These are phyloP conservation scores for Cyprinodon variegatus DNA, from an alignment of 2,113 vertebrate species.

Conservation along the genomic window DNA sequence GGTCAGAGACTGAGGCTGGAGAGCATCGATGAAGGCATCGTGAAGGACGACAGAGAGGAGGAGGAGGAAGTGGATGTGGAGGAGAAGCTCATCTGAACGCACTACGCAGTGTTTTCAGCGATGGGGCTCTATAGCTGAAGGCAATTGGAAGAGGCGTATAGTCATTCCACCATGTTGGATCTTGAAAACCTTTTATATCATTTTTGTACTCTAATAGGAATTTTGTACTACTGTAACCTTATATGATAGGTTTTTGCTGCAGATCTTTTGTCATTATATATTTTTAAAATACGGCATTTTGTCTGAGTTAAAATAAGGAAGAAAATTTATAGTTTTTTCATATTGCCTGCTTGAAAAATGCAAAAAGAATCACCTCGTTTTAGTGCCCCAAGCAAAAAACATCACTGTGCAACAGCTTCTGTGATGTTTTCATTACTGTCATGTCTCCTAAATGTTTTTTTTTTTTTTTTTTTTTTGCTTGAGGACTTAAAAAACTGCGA, in stretches of 20 bases:
- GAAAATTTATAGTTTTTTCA: neutral
- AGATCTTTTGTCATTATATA: conserved; percentile 16
- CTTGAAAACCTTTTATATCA: conserved; percentile 25
- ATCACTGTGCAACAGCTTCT: neutral
- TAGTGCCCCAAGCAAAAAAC: neutral
- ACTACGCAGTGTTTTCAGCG: neutral
- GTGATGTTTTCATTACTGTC: neutral
- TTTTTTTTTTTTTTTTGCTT: neutral
- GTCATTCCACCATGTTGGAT: conserved; percentile 48
- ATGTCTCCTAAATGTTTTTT: neutral
- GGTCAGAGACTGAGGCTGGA: conserved; percentile 89
- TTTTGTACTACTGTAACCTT: conserved; percentile 65
- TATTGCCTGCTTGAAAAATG: no score
- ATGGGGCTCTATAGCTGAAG: conserved; percentile 47
- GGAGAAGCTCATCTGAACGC: conserved; percentile 48
- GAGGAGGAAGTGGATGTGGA: conserved; percentile 50
- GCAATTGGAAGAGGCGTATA: conserved; percentile 28
- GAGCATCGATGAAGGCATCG: conserved; percentile 93
- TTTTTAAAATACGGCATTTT: conserved; percentile 4
- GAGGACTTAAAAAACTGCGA: neutral
- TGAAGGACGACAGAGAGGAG: conserved; percentile 77
- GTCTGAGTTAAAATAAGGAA: neutral
- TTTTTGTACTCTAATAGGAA: conserved; percentile 55
- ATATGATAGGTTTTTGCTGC: conserved; percentile 10
- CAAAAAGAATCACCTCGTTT: neutral